Conservation (phyloP, 1,140 invertebrate genomes). For the Bombus sibiricus region DNA sequence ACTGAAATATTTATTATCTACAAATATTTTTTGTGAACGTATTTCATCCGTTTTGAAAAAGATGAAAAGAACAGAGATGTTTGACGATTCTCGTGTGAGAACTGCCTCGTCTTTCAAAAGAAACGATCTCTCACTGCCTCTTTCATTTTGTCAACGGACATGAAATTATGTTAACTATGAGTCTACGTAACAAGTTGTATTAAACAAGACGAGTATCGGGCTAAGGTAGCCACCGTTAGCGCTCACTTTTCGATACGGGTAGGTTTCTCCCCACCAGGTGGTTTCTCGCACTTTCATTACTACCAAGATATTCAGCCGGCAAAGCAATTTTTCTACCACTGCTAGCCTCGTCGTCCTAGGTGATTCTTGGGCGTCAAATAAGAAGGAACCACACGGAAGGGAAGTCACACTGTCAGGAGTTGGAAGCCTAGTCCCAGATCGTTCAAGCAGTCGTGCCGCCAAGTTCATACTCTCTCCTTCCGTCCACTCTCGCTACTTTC, state of each 20-base stretch:
- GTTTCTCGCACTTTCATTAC: constrained; percentile 48
- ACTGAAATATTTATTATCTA: not conserved
- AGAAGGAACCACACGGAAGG: constrained; percentile 41
- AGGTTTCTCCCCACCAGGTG: constrained; percentile 55
- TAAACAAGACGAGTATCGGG: not conserved
- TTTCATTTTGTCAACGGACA: not conserved
- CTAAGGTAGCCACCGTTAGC: not conserved
- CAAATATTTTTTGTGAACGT: too few relatives aligned
- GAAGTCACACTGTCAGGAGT: not conserved
- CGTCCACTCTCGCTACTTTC: not conserved
- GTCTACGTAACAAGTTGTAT: not conserved
- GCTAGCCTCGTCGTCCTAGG: constrained; percentile 68
- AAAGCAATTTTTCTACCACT: constrained; percentile 75
- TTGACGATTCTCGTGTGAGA: not conserved
- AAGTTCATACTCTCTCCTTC: not conserved
- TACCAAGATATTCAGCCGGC: constrained; percentile 44
- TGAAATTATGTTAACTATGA: constrained; percentile 21
- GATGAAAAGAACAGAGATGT: not conserved
- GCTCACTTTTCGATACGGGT: constrained; percentile 57
- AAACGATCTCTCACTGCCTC: not conserved
- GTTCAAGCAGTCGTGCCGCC: not conserved
- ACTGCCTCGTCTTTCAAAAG: not conserved
- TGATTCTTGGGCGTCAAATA: constrained; percentile 66
- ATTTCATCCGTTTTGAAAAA: not conserved
- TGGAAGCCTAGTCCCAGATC: too few relatives aligned